A percentile compares a stretch with the other conserved stretches of the same genome.
phyloP scores from a whole-genome alignment of 2,113 vertebrate genomes.

The Benitochromis conjunctus region DNA sequence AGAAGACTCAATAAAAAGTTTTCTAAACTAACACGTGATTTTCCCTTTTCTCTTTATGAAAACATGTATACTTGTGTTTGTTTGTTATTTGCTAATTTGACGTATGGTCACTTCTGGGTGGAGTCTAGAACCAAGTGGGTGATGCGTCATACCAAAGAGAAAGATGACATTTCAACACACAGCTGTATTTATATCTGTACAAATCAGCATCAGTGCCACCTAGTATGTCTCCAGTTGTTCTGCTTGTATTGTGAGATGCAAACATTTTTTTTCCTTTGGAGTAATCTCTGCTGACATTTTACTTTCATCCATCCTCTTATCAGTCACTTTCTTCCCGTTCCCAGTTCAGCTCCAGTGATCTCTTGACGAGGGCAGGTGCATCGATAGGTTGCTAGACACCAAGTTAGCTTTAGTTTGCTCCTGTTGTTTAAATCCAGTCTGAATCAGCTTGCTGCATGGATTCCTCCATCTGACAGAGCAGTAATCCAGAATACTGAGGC shows the following conservation, averaged over 20 bases:
- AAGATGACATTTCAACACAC: background rate
- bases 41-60: background rate
- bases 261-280: background rate
- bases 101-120: background rate
- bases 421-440: background rate
- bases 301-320: background rate
- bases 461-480: background rate
- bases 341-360: background rate
- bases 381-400: background rate
- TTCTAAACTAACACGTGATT: background rate
- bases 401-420: background rate
- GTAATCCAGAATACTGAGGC: background rate
- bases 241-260: background rate
- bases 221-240: background rate
- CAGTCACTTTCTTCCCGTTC: background rate
- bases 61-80: background rate
- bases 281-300: background rate
- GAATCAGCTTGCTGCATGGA: background rate
- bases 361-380: background rate
- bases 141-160: background rate
- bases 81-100: background rate
- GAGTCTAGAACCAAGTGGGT: background rate
- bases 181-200: background rate
- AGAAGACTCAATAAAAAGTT: background rate
- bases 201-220: background rate